Evolutionary conservation across 2,797 vertebrate species (phyloP), one percentile per base, ranked within the genome.

Genomic region (Trichosurus vulpecula): DNA sequence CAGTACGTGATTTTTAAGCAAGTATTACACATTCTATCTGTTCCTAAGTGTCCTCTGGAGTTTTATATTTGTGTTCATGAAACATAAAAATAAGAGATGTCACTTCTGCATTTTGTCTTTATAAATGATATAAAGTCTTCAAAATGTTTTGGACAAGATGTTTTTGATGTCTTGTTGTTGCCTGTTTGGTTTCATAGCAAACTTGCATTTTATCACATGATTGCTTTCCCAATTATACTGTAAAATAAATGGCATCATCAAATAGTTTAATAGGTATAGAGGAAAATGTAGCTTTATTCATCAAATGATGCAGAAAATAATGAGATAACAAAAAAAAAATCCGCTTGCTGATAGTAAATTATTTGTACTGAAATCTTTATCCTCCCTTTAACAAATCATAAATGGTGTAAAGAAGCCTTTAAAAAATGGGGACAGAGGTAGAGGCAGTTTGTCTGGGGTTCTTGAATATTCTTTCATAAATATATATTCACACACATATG

Each of bases 231-330:
- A 99, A 99, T 98, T 98, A 98, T 98, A 98, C 95, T 96, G 96
- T 91, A 98, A 98, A 99, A 98, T 98, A 98, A 98, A 98, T 98
- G 96, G 97, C 96, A 98, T 98, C 98, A 98, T 98, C 98, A 98
- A 98, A 98, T 98, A 98, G 93, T 98, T 98, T 99, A 98, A 98
- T 98, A 98, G 97, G 97, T 98, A 97, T 98, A 97, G 96, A 98
- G 89, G 97, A 98, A 98, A 98, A 98, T 98, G 98, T 97, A 98
- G 97, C 97, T 98, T 98, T 98, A 96, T 97, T 98, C 97, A 97
- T 97, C 97, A 98, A 98, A 98, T 98, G 98, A 98, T 98, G 98
- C 98, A 99, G 98, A 98, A 99, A 99, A 99, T 98, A 98, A 98
- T 0, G 74, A 98, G 97, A 98, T 94, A 98, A 96, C 93, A 96